A percentile compares a stretch with the other conserved stretches of the same genome.
These are phyloP conservation scores for Falco columbarius DNA, from an alignment of 2,797 vertebrate genomes.

Conservation along the genomic window DNA sequence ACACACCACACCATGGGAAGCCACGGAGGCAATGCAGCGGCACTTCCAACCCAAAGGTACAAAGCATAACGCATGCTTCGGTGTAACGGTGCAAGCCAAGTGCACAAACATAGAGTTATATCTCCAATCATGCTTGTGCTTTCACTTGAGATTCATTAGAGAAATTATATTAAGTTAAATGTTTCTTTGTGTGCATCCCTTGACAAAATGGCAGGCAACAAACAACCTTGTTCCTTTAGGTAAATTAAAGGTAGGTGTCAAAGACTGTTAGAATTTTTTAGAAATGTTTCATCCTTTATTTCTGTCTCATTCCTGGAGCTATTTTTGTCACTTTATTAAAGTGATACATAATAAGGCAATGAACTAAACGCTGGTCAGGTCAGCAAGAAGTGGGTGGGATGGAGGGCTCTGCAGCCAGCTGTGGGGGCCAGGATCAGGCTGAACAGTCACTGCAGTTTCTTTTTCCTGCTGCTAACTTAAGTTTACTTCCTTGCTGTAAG, in stretches of 20 bases:
- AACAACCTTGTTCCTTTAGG: neutral
- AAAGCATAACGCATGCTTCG: accelerated
- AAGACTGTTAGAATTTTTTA: neutral
- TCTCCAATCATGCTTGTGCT: accelerated
- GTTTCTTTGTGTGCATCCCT: neutral
- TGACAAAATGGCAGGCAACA: neutral
- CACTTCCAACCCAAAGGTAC: neutral
- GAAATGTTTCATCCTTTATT: neutral
- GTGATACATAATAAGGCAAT: accelerated
- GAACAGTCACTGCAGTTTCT: too few relatives aligned
- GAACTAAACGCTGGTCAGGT: neutral
- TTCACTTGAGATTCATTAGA: neutral
- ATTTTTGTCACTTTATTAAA: accelerated
- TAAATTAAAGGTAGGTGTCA: neutral
- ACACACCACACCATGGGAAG: neutral
- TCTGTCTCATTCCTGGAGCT: neutral
- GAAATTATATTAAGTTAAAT: neutral
- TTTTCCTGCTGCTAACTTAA: neutral
- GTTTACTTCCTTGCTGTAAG: neutral
- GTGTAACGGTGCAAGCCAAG: neutral
- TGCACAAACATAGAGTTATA: accelerated
- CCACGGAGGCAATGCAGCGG: accelerated
- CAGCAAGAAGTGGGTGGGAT: neutral
- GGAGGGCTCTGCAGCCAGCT: neutral
- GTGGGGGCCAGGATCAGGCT: neutral